Evolutionary conservation across 2,113 vertebrate species (phyloP), one percentile per base, ranked within the genome.

Genomic region (Catharus minimus): DNA sequence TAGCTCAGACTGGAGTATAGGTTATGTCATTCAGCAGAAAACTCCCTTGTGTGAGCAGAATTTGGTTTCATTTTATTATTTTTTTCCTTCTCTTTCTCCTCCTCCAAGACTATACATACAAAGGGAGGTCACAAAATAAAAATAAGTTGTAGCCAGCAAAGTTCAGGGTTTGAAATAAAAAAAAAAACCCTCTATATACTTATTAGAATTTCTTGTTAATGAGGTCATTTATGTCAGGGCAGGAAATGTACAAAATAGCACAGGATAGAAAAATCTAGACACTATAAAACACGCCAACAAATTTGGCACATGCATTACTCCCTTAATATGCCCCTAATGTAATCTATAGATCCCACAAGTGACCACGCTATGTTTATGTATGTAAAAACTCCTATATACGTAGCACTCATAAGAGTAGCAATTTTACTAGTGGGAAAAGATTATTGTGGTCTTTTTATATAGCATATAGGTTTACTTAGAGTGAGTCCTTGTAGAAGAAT

Each of bases 381-480:
- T 73, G 68, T 81, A 87, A 75, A 91, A 92, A 41, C 55, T 76
- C 65, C 86, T 86, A 76, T 89, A 83, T 90, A 89, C 93, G 81
- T 95, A 94, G 38, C 43, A 60, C 76, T 87, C 88, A 12, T 80
- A 92, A 77, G 74, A 93, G 90, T 79, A 84, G 69, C 87, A 90
- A 72, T 96, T 95, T 96, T 92, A 92, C 85, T 92, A 77, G 81
- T 87, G 74, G 93, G 88, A 88, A 93, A 92, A 94, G 84, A 91
- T 94, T 91, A 91, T 89, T 94, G 94, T 89, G 93, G 93, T 84
- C 82, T 82, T 86, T 96, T 95, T 92, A 94, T 94, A 49, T 33
- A 84, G 58, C 65, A 49, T 86, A 91, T 79, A 94, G 46, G 33
- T 93, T 91, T 86, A 69, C 56, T 75, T 82, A 68, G 75, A 94